Evolutionary conservation across 1,140 invertebrate species (phyloP).

Genomic region (Drosophila ogumai): DNA sequence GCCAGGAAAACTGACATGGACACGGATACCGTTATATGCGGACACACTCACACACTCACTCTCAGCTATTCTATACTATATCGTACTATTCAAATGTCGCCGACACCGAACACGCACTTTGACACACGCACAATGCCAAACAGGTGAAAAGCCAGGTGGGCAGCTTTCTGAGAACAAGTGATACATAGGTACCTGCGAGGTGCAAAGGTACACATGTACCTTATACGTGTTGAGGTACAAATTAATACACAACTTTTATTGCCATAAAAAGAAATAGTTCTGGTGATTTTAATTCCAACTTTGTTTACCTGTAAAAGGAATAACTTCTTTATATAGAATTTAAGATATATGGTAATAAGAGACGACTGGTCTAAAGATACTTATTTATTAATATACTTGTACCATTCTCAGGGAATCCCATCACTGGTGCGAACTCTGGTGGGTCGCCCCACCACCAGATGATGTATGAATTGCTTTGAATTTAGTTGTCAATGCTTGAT

Average conservation of each 20-base stretch:
- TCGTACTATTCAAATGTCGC: conserved; percentile 59
- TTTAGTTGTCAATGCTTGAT: conserved; percentile 79
- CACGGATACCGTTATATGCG: conserved; percentile 58
- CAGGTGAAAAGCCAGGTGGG: conserved; percentile 49
- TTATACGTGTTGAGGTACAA: background rate
- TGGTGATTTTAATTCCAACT: background rate
- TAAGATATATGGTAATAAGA: no score
- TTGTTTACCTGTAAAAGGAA: no score
- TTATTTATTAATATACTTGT: background rate
- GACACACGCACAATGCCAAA: conserved; percentile 79
- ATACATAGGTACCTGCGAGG: conserved; percentile 4
- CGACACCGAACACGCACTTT: conserved; percentile 72
- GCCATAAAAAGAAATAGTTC: background rate
- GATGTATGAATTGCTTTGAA: conserved; percentile 81
- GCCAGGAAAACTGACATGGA: conserved; percentile 61
- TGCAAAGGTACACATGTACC: background rate
- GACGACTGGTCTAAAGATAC: background rate
- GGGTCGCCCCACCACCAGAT: conserved; percentile 36
- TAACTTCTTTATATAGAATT: no score
- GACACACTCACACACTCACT: conserved; percentile 18
- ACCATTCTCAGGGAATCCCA: background rate
- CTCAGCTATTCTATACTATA: conserved; percentile 6
- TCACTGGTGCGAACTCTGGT: conserved; percentile 4
- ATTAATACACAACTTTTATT: no score
- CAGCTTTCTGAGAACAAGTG: conserved; percentile 22